Evolutionary conservation across 2,797 vertebrate genomes (phyloP), one percentile per base, ranked within the genome.

Genomic region (Hippoglossus hippoglossus): DNA sequence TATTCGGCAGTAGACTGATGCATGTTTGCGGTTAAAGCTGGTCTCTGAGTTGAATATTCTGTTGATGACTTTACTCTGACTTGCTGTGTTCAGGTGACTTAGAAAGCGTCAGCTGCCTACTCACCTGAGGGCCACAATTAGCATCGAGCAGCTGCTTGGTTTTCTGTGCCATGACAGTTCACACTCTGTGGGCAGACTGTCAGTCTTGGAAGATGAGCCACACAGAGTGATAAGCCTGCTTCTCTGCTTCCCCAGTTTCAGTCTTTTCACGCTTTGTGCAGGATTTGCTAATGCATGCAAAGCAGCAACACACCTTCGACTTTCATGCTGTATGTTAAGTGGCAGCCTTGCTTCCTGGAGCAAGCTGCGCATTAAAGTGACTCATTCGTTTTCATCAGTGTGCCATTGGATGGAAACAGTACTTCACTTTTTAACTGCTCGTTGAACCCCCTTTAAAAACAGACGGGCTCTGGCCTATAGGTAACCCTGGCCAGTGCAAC

Each of bases 71-170:
- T 75, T 36, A 51, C 83, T 85, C 73, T 69, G 69, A 87, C 87
- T 87, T 50, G 67, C 56, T 71, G 69, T 78, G 88, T 77, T 89
- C 87, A 88, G 85, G 87, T 91, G 89, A 86, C 75, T 81, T 76
- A 70, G 70, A 83, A 80, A 81, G 69, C 84, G 80, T 91, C 88
- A 89, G 86, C 89, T 92, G 88, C 87, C 86, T 86, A 79, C 87
- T 92, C 93, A 93, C 90, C 91, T 90, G 91, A 90, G 91, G 92
- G 87, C 86, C 64, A 72, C 91, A 92, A 93, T 93, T 93, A 94
- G 92, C 81, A 61, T 60, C 9, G 72, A 90, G 84, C 93, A 93
- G 90, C 90, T 94, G 93, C 84, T 87, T 50, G 86, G 84, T 80
- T 90, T 87, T 89, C 81, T 77, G 85, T 79, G 80, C 87, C 89